These are phyloP conservation scores for Epinotia nisella DNA, from an alignment of 2,888 invertebrate genomes.

Conservation along the genomic window DNA sequence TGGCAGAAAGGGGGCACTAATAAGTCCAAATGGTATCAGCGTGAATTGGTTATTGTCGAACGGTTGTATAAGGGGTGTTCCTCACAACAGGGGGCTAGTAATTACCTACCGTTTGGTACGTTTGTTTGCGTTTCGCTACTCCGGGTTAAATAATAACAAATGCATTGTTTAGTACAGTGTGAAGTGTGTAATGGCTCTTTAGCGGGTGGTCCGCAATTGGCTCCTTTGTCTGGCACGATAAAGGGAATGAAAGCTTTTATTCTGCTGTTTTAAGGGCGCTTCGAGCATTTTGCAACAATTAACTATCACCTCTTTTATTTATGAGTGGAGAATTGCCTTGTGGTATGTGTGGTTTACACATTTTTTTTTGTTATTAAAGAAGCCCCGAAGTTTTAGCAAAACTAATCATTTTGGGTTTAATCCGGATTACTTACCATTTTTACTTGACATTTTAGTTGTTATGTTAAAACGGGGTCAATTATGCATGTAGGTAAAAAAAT, in stretches of 20 bases:
- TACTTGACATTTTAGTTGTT: too few species aligned
- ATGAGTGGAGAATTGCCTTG: slow-evolving; percentile 13
- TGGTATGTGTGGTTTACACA: slow-evolving; percentile 16
- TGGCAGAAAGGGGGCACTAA: slow-evolving; percentile 44
- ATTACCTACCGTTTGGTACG: slow-evolving; percentile 71
- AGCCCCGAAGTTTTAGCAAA: not conserved
- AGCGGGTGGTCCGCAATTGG: slow-evolving; percentile 67
- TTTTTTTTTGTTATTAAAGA: slow-evolving; percentile 5
- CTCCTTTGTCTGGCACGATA: slow-evolving; percentile 56
- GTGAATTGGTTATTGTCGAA: slow-evolving; percentile 55
- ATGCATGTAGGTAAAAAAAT: too few species aligned
- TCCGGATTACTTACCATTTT: too few species aligned
- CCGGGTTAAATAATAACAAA: slow-evolving; percentile 75
- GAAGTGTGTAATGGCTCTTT: slow-evolving; percentile 61
- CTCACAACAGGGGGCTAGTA: slow-evolving; percentile 66
- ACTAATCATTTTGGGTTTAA: not conserved
- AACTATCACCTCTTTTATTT: slow-evolving; percentile 29
- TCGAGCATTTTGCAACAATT: slow-evolving; percentile 20
- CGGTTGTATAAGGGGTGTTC: slow-evolving; percentile 62
- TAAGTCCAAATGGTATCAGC: slow-evolving; percentile 57
- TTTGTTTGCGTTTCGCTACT: slow-evolving; percentile 70
- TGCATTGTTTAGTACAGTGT: slow-evolving; percentile 66
- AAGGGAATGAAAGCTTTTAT: slow-evolving; percentile 37
- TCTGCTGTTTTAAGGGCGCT: slow-evolving; percentile 30
- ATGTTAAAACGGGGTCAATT: too few species aligned